phyloP scores from a whole-genome alignment of 2,113 vertebrate genomes.

The Strix aluco region DNA sequence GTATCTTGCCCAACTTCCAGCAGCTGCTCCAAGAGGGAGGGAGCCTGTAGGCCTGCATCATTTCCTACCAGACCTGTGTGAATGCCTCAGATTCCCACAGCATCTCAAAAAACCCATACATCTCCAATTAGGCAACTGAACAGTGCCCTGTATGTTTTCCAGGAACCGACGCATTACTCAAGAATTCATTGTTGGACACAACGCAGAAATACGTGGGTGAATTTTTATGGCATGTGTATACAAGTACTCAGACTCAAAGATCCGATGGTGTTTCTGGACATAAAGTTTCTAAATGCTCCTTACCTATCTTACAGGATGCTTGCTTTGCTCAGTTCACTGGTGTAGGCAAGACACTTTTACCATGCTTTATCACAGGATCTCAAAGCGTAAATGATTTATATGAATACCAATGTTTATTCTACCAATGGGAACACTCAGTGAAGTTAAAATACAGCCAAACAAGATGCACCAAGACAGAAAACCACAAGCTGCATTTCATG shows the following conservation, averaged over 20 bases:
- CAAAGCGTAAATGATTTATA: conserved; percentile 1
- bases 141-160: not conserved
- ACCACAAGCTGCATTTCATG: not conserved
- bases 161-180: not conserved
- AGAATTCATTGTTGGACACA: not conserved
- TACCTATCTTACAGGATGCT: not conserved
- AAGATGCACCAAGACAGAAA: conserved; percentile 11
- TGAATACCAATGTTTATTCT: conserved; percentile 1
- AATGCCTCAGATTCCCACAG: not conserved
- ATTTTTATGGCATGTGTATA: not conserved
- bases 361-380: not conserved
- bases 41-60: not conserved
- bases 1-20: not conserved
- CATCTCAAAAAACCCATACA: not conserved
- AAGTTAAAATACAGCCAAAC: not conserved
- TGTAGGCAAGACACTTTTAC: conserved; percentile 1
- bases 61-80: not conserved
- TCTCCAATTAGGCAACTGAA: not conserved
- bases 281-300: not conserved
- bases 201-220: not conserved
- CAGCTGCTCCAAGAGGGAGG: not conserved
- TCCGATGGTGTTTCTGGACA: not conserved
- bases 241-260: not conserved
- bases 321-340: not conserved
- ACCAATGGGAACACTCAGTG: not conserved